Base-by-base conservation (phyloP, 1,140 invertebrate species). In the Plectus sambesii region DNA sequence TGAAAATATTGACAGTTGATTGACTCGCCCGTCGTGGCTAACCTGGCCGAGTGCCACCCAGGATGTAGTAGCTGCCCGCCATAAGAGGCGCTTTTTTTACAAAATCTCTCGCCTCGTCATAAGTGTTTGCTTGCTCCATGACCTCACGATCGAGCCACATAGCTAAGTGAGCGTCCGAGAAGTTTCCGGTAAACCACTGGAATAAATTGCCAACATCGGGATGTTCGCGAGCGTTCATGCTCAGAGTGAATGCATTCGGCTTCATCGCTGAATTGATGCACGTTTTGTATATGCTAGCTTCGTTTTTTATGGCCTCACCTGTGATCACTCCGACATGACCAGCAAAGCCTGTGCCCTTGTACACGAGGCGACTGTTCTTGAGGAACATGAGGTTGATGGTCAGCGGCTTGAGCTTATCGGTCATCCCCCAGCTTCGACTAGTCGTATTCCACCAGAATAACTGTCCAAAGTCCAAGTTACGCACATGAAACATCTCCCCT, bases 391-490 rank as follows among this genome's bases (percentile, higher is more conserved):
- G 47, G 46, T 75, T 72, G 5, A 77, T 69, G 25, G 75, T 67
- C n/a, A 75, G 55, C 8, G 72, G 72, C 24, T 69, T 58, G n/a
- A 78, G 59, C 9, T 63, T 56, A 52, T 77, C 74, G 2, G 75
- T 74, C 19, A 76, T 66, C 20, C 57, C 47, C 77, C 77, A 78
- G 1, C 71, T 74, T 25, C 75, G 56, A 52, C 22, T 24, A 22
- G 46, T 33, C 38, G 52, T 42, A 44, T 45, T 45, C 33, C 42
- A 77, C 71, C 76, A 76, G 33, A 78, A 53, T 52, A 78, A 75
- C 0, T 77, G 55, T 3, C 77, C 76, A 69, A 78, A 78, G 61
- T 78, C 77, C 15, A 78, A 55, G 61, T 78, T 78, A 58, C 77
- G 63, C n/a, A 67, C 76, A 69, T 78, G 76, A 53, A 65, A 72